Percentiles rank a stretch among this genome's conserved stretches.
phyloP scores from a whole-genome alignment of 2,113 vertebrate genomes.

The Micromys minutus region DNA sequence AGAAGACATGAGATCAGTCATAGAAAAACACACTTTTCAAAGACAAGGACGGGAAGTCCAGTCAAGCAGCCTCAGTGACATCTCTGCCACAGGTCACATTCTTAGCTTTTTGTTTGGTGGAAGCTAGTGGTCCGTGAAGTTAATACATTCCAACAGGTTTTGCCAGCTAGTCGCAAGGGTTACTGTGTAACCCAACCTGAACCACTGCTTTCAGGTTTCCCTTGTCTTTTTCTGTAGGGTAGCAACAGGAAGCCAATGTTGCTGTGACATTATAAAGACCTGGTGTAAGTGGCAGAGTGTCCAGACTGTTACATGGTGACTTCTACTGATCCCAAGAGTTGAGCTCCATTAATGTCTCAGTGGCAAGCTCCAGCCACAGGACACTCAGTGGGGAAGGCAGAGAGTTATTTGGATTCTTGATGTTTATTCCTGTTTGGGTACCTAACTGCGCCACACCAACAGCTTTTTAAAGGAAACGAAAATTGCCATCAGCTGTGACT shows the following conservation, averaged over 20 bases:
- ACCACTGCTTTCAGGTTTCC: fast-evolving
- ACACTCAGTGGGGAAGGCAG: slow-evolving; percentile 4
- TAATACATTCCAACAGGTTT: neutral
- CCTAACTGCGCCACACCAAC: slow-evolving; percentile 26
- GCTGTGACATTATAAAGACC: fast-evolving
- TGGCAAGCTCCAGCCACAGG: slow-evolving; percentile 30
- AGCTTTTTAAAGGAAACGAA: slow-evolving; percentile 42
- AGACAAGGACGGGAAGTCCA: neutral
- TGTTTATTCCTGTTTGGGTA: neutral
- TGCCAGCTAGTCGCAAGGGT: neutral
- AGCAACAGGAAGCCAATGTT: too few relatives aligned
- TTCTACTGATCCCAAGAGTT: neutral
- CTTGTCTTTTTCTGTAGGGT: neutral
- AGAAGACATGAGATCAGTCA: neutral
- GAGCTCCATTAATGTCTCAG: slow-evolving; percentile 40
- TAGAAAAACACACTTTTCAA: neutral
- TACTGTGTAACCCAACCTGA: fast-evolving
- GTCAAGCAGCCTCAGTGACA: neutral
- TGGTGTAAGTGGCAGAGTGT: fast-evolving
- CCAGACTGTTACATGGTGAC: neutral
- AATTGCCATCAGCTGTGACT: neutral
- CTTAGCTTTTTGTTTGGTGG: neutral
- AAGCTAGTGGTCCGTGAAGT: neutral
- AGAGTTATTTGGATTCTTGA: neutral
- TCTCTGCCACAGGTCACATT: neutral